Base-by-base conservation (phyloP, 2,113 vertebrate genomes). In the Uropsilus gracilis region DNA sequence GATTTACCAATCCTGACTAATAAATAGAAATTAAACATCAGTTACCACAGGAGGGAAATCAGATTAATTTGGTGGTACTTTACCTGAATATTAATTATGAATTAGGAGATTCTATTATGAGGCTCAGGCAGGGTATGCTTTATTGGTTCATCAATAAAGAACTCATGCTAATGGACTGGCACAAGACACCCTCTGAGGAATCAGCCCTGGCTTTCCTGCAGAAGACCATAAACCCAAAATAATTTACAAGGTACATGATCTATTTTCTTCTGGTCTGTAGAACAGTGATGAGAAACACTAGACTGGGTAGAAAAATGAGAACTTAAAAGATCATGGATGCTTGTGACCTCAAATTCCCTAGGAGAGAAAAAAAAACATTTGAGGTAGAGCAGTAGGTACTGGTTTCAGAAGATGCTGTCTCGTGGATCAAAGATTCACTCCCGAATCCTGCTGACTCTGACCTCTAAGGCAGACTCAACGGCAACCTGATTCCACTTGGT, bases 261-360 rank as follows among this genome's bases (percentile, higher is more conserved):
- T 61, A 80, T 95, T 95, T 80, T 44, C 59, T 90, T 87, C 81
- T 42, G 81, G 42, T 77, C 76, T 90, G 14, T 95, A 48, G 76
- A 97, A 87, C 32, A 94, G 84, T 90, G 93, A 88, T 68, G 66
- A 95, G 77, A 92, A 96, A 46, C 18, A 94, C 32, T 37, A 69
- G 39, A 42, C 64, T 80, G 71, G 16, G 34, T 24, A 50, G 64
- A 53, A 83, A 91, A 83, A 75, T 17, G 57, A 64, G 30, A 34
- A 94, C 86, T 82, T 86, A 37, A 93, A 89, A 93, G 84, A 63
- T 83, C 50, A 32, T 1, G 0, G 32, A 48, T 53, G 39, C 18
- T 20, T 61, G 59, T 61, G 39, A 28, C 32, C 53, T 68, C 34
- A 46, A 86, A 44, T 44, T 50, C 39, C 2, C 22, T 42, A 64